Base-by-base conservation (phyloP, 2,888 invertebrate species). In the Eristalis pertinax region DNA sequence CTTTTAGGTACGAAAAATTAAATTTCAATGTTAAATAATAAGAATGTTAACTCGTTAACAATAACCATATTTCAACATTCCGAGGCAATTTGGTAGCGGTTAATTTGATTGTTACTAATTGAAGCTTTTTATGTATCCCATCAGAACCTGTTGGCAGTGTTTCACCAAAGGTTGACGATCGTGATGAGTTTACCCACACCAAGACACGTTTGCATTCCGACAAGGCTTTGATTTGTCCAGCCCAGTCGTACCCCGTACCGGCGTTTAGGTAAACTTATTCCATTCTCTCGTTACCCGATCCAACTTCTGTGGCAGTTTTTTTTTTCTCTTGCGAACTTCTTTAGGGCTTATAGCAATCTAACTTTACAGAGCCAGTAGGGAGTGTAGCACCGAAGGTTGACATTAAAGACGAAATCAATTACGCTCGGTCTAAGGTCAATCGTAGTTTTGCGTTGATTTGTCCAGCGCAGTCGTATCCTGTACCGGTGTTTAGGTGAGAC, bases 271-370 rank as follows among this genome's bases (percentile, higher is more conserved):
- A 90, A 94, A 38, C 38, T 38, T 68, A 22, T 10, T 10, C 13
- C 22, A 4, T 15, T 26, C 4, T 26, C n/a, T 26, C 26, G 62
- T 26, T 22, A n/a, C 1, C 67, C 35, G 22, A 38, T 67, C 11
- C 22, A 67, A 67, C 35, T 4, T n/a, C 8, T n/a, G n/a, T 32
- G 62, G 32, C 29, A 32, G 29, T 63, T 32, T 62, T 62, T 62
- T 62, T 4, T 26, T 29, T 29, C 5, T 29, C 29, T 29, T 10
- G 8, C 4, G 4, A 32, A 10, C n/a, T 94, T 95, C 22, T 90
- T 90, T 95, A 96, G 96, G 94, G 96, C 96, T 91, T 95, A 96
- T 77, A 95, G 95, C 81, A 93, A 95, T 93, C 96, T 96, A 93
- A 91, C 94, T 93, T 90, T 90, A 3, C 89, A 94, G 94, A 94